phyloP scores from a whole-genome alignment of 2,797 vertebrate genomes.

The Pseudomugil tenellus region DNA sequence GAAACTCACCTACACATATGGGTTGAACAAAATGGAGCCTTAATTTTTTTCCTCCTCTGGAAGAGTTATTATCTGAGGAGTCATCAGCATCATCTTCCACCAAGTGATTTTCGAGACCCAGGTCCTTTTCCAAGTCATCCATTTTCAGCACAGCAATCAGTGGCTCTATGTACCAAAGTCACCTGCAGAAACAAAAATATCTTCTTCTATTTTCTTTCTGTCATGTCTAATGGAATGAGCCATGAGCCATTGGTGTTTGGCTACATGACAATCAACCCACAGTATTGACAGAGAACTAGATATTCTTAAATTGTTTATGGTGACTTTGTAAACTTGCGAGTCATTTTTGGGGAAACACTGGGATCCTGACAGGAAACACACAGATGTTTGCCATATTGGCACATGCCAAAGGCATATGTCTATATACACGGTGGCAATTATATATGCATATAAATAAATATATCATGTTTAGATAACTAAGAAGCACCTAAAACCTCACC shows the following conservation, averaged over 20 bases:
- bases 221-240: background rate
- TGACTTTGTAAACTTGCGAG: too few relatives aligned
- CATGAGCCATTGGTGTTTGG: background rate
- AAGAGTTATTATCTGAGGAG: conserved; percentile 12
- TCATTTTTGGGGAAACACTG: too few relatives aligned
- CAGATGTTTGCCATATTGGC: too few relatives aligned
- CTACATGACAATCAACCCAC: too few relatives aligned
- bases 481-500: too few relatives aligned
- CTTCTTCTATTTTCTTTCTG: background rate
- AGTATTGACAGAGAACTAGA: too few relatives aligned
- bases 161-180: background rate
- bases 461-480: background rate
- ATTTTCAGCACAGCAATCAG: conserved; percentile 46
- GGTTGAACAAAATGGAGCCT: conserved; percentile 25
- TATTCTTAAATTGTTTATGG: too few relatives aligned
- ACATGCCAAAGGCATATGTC: too few relatives aligned
- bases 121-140: conserved; percentile 62
- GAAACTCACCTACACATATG: conserved; percentile 43
- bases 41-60: conserved; percentile 10
- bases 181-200: conserved; percentile 15
- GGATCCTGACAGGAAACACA: too few relatives aligned
- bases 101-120: background rate
- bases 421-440: too few relatives aligned
- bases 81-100: conserved; percentile 14
- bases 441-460: background rate